Base-by-base conservation (phyloP, 2,888 invertebrate genomes). In the Stenoptilia bipunctidactyla region DNA sequence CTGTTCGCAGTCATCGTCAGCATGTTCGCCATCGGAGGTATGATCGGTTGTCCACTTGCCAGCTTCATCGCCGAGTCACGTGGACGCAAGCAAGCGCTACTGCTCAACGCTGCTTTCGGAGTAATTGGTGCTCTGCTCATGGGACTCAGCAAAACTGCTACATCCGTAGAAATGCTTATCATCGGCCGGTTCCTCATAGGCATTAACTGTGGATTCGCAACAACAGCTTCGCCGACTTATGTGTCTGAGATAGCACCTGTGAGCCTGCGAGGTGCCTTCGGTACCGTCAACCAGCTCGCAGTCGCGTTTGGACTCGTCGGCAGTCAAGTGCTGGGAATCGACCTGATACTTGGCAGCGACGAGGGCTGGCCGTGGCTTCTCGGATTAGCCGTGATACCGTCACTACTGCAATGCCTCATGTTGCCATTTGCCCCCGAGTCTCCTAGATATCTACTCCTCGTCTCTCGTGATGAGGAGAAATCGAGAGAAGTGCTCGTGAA, bases 11-110 rank as follows among this genome's bases (percentile, higher is more conserved):
- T 92, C 43, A 88, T 90, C 15, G 92, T 92, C 40, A 87, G 91
- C 49, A 89, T 92, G 49, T 92, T 92, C 63, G 90, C 92, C 37
- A 85, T 92, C 36, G 92, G 92, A 13, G 93, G 92, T 20, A 91
- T 92, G 90, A 74, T 91, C 33, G 92, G 92, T 15, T 92, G 92
- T 40, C 87, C 92, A 33, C 72, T 88, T 37, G 91, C 90, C n/a
- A 92, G 91, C 37, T 88, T 88, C 80, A 83, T 92, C 48, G 88
- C 90, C 15, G 90, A 92, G 55, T 86, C 82, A 52, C 88, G 88
- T 49, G 92, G 92, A 40, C 85, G 89, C 56, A 90, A 89, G 66
- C 85, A 87, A 40, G 90, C 91, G 3, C 73, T 91, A 42, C 62
- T 90, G 43, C 59, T 88, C 40, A 90, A 90, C 59, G 89, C 89